Conservation (phyloP, 2,888 invertebrate genomes). For the Thecocarcelia acutangulata region DNA sequence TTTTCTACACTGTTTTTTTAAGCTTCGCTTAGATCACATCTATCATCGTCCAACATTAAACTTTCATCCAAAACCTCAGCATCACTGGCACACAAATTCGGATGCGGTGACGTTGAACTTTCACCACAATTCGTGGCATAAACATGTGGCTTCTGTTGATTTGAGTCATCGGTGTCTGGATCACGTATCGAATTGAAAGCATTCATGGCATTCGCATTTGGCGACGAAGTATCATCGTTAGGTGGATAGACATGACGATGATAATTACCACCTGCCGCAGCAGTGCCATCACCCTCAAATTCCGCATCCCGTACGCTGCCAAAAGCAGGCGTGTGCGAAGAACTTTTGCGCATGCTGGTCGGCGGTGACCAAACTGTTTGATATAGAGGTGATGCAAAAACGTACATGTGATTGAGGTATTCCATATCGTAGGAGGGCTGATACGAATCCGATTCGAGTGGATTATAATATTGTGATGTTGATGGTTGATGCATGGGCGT, state of each 20-base stretch:
- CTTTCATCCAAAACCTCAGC: slow-evolving; percentile 74
- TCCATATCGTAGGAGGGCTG: slow-evolving; percentile 81
- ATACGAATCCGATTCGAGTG: slow-evolving; percentile 81
- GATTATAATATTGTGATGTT: slow-evolving; percentile 80
- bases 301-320: slow-evolving; percentile 81
- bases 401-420: slow-evolving; percentile 80
- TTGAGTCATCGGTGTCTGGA: slow-evolving; percentile 80
- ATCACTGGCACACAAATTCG: slow-evolving; percentile 74
- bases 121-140: slow-evolving; percentile 81
- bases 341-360: slow-evolving; percentile 79
- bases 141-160: slow-evolving; percentile 78
- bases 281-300: slow-evolving; percentile 77
- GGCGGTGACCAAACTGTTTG: slow-evolving; percentile 81
- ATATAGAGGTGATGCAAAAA: slow-evolving; percentile 81
- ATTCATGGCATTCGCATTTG: slow-evolving; percentile 79
- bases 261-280: slow-evolving; percentile 73
- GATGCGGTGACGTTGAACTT: slow-evolving; percentile 79
- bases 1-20: no score
- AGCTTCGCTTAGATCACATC: slow-evolving; percentile 78
- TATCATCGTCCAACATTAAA: slow-evolving; percentile 76
- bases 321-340: slow-evolving; percentile 80
- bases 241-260: slow-evolving; percentile 81
- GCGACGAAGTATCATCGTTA: slow-evolving; percentile 80
- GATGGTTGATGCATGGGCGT: slow-evolving; percentile 81
- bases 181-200: slow-evolving; percentile 81